Conservation (phyloP, 2,888 invertebrate species). For the Andrena trimmerana region DNA sequence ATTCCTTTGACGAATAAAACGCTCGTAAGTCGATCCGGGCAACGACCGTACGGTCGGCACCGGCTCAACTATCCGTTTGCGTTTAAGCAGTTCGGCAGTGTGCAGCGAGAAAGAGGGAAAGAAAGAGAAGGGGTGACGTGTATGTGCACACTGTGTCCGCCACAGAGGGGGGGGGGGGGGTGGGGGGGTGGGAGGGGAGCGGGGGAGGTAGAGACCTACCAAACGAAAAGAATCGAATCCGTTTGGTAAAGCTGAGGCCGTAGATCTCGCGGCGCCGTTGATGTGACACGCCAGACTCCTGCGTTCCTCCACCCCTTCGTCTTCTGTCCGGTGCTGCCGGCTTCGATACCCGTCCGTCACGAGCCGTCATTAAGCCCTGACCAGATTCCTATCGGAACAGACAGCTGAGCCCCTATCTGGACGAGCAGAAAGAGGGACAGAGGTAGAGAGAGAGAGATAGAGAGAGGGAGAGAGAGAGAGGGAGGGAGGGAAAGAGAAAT, state of each 20-base stretch:
- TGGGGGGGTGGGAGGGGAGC: not conserved
- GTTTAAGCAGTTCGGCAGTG: conserved; percentile 43
- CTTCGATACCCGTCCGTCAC: conserved; percentile 80
- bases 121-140: not conserved
- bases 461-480: conserved; percentile 42
- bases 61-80: conserved; percentile 32
- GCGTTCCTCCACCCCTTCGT: conserved; percentile 64
- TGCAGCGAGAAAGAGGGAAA: conserved; percentile 17
- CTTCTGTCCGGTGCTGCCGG: conserved; percentile 68
- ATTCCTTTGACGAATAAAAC: conserved; percentile 53
- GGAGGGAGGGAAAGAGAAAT: not conserved
- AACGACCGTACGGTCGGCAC: conserved; percentile 44
- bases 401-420: conserved; percentile 75
- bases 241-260: conserved; percentile 75
- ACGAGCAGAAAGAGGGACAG: conserved; percentile 62
- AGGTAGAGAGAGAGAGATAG: conserved; percentile 35
- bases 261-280: conserved; percentile 83
- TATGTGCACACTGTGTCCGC: not conserved
- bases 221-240: conserved; percentile 77
- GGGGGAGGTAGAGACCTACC: conserved; percentile 45
- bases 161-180: too few species aligned
- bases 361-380: conserved; percentile 82
- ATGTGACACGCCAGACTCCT: conserved; percentile 78
- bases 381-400: conserved; percentile 82
- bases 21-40: conserved; percentile 46